phyloP scores from a whole-genome alignment of 2,888 invertebrate species.

The Apoda limacodes region DNA sequence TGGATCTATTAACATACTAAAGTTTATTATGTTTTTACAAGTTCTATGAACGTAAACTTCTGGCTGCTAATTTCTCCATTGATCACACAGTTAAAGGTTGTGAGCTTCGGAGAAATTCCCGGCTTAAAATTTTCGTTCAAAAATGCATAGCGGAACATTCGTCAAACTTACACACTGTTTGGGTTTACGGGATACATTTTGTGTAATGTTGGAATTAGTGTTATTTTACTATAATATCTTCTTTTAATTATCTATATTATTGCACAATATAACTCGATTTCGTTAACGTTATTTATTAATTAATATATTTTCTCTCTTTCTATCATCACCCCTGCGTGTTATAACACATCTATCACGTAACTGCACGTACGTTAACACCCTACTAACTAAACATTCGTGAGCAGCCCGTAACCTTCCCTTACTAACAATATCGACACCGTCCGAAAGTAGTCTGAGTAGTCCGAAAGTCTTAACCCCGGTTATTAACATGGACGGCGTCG shows the following conservation, averaged over 20 bases:
- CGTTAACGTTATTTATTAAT: slow-evolving; percentile 31
- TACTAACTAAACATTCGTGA: slow-evolving; percentile 12
- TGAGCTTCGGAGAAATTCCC: neutral
- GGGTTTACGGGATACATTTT: no score
- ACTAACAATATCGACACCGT: slow-evolving; percentile 30
- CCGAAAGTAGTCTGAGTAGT: slow-evolving; percentile 22
- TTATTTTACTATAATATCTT: no score
- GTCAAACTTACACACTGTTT: no score
- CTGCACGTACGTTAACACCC: slow-evolving; percentile 16
- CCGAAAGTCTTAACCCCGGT: slow-evolving; percentile 47
- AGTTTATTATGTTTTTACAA: slow-evolving; percentile 1
- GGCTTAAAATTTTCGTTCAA: no score
- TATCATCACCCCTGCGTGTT: slow-evolving; percentile 34
- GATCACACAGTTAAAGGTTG: slow-evolving; percentile 25
- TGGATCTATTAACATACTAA: slow-evolving; percentile 23
- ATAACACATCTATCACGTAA: slow-evolving; percentile 44
- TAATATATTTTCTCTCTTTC: slow-evolving; percentile 41
- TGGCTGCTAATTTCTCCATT: slow-evolving; percentile 25
- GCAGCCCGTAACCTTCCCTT: slow-evolving; percentile 19
- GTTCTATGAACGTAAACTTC: slow-evolving; percentile 23
- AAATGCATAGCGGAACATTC: no score
- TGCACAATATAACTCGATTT: no score
- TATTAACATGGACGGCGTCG: slow-evolving; percentile 53
- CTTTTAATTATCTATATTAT: no score
- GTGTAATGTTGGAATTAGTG: no score